These are phyloP conservation scores for Synergus japonicus DNA, from an alignment of 2,888 invertebrate species.

Conservation along the genomic window DNA sequence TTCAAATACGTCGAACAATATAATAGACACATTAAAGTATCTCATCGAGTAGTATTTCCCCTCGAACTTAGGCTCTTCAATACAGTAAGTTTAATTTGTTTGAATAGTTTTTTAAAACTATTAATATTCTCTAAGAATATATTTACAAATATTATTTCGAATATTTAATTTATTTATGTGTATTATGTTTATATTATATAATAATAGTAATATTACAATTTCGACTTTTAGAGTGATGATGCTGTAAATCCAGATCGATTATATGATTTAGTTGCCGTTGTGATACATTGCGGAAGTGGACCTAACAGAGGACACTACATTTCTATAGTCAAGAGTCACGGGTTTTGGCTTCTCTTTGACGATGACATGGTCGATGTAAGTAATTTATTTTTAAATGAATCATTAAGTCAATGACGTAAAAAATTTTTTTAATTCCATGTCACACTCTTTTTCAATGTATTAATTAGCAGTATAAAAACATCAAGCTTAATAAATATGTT, in stretches of 20 bases:
- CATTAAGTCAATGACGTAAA: background rate
- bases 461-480: background rate
- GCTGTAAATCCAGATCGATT: conserved; percentile 98
- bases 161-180: no score
- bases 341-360: conserved; percentile 99
- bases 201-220: conserved; percentile 31
- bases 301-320: conserved; percentile 99
- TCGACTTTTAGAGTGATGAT: conserved; percentile 91
- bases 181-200: background rate
- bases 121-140: conserved; percentile 13
- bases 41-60: conserved; percentile 99
- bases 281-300: conserved; percentile 99
- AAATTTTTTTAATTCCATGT: background rate
- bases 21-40: conserved; percentile 98
- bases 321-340: conserved; percentile 99
- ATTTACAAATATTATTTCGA: conserved; percentile 31
- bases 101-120: conserved; percentile 1
- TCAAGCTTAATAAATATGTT: conserved; percentile 45
- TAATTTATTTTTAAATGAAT: conserved; percentile 60
- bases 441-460: background rate
- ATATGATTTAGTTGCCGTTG: conserved; percentile 99
- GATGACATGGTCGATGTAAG: conserved; percentile 99
- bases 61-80: conserved; percentile 98
- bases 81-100: conserved; percentile 84
- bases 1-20: conserved; percentile 99